A percentile compares a stretch with the other conserved stretches of the same genome.
Evolutionary conservation across 1,140 invertebrate species (phyloP).

Genomic region (Drosophila murphyi): DNA sequence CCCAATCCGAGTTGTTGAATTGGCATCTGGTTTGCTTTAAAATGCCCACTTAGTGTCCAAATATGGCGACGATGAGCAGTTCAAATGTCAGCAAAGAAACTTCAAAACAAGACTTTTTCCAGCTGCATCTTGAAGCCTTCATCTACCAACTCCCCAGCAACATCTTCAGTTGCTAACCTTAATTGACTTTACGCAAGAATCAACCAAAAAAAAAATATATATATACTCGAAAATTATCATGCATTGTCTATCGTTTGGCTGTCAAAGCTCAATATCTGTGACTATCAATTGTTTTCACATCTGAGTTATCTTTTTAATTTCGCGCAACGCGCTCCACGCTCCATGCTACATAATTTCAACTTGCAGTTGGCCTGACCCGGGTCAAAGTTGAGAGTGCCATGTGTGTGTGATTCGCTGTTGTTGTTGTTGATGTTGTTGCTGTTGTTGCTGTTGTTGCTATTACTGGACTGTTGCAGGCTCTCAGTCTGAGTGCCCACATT

Average conservation of each 20-base stretch:
- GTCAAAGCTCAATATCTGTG: conserved; percentile 82
- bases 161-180: conserved; percentile 53
- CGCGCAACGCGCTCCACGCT: conserved; percentile 45
- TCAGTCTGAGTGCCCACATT: conserved; percentile 28
- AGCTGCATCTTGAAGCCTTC: conserved; percentile 53
- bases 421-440: conserved; percentile 24
- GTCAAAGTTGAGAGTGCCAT: conserved; percentile 74
- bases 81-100: conserved; percentile 48
- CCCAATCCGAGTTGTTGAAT: background rate
- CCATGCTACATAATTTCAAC: conserved; percentile 69
- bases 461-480: conserved; percentile 40
- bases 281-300: conserved; percentile 82
- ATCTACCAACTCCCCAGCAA: conserved; percentile 35
- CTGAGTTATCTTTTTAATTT: conserved; percentile 81
- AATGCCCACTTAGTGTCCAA: conserved; percentile 49
- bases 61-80: conserved; percentile 51
- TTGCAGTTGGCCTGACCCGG: conserved; percentile 73
- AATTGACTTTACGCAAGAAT: conserved; percentile 71
- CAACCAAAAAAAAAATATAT: background rate
- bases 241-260: conserved; percentile 71
- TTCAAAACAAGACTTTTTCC: conserved; percentile 43
- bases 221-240: conserved; percentile 60
- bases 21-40: conserved; percentile 45
- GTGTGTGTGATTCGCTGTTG: conserved; percentile 36
- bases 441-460: conserved; percentile 8